Evolutionary conservation across 2,797 vertebrate genomes (phyloP), one percentile per base, ranked within the genome.

Genomic region (Lithobates sylvaticus): DNA sequence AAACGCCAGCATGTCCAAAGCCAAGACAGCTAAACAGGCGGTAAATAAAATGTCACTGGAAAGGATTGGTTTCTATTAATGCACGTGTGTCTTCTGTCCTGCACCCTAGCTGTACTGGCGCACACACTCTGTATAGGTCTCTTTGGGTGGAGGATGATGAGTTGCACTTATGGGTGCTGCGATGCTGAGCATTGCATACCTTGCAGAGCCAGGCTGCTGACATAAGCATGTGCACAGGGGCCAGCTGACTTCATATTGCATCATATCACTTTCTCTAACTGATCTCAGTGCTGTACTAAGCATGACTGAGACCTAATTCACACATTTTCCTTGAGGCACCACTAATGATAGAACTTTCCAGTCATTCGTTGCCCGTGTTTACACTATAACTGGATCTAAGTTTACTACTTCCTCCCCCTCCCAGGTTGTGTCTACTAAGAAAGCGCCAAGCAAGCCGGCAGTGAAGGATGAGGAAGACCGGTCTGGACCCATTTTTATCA

Each of bases 381-480:
- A 4, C 4, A 26, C 54, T 70, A 0, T 61, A 68, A 69, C 18
- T 36, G 6, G 10, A 0, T 21, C 39, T 2, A 27, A 3, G 21
- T 12, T 47, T 47, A 47, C 2, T 3, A 15, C n/a, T 3, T 32
- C 32, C 32, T 32, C 88, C 90, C 88, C 90, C n/a, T n/a, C n/a
- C 67, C 89, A 99, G 98, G 94, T 93, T 85, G 88, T 93, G 21
- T 92, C 95, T 80, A 95, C 92, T 18, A 99, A 99, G 93, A 99
- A 99, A 90, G 93, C 95, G 72, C 91, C 94, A 16, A 95, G 90
- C 88, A 99, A 99, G 92, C 92, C 93, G 27, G 92, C 78, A 75
- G 50, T 89, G 74, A 99, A 99, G 89, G 98, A 99, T 5, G 98
- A 99, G 0, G 98, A 99, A 69, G 98, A 99, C 79, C 94, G 88